Evolutionary conservation across 2,113 vertebrate species (phyloP).

Genomic region (Nyctibius bracteatus): DNA sequence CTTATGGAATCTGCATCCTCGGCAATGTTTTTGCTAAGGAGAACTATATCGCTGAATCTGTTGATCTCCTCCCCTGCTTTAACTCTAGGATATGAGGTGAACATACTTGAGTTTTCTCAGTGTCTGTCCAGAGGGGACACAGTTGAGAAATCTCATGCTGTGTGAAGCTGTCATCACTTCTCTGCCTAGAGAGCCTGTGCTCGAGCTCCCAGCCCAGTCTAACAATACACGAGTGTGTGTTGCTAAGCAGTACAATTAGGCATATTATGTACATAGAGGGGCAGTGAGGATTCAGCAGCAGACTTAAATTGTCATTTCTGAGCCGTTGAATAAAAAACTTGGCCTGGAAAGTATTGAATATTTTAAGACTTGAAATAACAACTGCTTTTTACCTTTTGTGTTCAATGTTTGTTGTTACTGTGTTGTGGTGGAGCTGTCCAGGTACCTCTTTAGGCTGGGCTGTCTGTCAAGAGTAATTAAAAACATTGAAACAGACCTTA

Average conservation of each 20-base stretch:
- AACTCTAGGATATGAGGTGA: background rate
- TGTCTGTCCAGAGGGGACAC: background rate
- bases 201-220: background rate
- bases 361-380: background rate
- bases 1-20: background rate
- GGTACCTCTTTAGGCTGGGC: background rate
- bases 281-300: slow-evolving; percentile 61
- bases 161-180: background rate
- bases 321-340: background rate
- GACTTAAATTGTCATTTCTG: background rate
- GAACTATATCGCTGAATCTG: background rate
- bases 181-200: background rate
- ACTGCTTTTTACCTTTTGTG: background rate
- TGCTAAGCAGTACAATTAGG: slow-evolving; percentile 5
- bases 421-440: background rate
- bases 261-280: slow-evolving; percentile 29
- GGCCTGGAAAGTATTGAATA: background rate
- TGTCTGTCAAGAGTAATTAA: background rate
- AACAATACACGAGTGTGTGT: background rate
- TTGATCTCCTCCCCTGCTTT: background rate
- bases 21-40: background rate
- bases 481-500: background rate
- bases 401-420: rapidly evolving
- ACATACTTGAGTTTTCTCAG: background rate
- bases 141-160: background rate